Percentiles rank a stretch among this genome's conserved stretches.
phyloP scores from a whole-genome alignment of 2,797 vertebrate species.

The Decapterus maruadsi region DNA sequence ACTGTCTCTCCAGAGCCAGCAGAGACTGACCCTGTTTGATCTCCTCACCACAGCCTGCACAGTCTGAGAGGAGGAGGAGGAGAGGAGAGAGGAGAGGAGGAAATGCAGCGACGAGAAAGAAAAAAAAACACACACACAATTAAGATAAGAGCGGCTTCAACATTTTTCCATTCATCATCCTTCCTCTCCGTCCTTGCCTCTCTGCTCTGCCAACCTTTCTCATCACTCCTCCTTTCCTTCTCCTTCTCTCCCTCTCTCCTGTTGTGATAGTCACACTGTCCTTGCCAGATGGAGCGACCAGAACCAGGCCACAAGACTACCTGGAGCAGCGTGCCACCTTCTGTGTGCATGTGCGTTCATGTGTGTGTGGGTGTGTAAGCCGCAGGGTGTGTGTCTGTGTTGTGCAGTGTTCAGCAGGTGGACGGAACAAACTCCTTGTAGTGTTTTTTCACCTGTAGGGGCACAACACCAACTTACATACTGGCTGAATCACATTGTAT shows the following conservation, averaged over 20 bases:
- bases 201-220: slow-evolving; percentile 36
- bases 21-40: slow-evolving; percentile 97
- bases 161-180: slow-evolving; percentile 30
- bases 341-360: slow-evolving; percentile 41
- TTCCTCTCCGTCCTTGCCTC: slow-evolving; percentile 29
- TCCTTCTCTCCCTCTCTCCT: slow-evolving; percentile 11
- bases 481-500: slow-evolving; percentile 10
- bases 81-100: background rate
- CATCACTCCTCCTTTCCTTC: slow-evolving; percentile 16
- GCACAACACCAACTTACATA: background rate
- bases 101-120: slow-evolving; percentile 9
- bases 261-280: slow-evolving; percentile 31
- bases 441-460: slow-evolving; percentile 13
- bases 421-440: slow-evolving; percentile 11
- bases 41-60: slow-evolving; percentile 94
- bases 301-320: slow-evolving; percentile 54
- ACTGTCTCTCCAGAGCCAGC: slow-evolving; percentile 95
- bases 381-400: slow-evolving; percentile 35
- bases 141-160: slow-evolving; percentile 16
- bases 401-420: slow-evolving; percentile 35
- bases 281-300: slow-evolving; percentile 71
- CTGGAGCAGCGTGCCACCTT: slow-evolving; percentile 62
- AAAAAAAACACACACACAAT: slow-evolving; percentile 1
- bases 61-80: slow-evolving; percentile 83
- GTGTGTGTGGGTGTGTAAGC: slow-evolving; percentile 14